phyloP scores from a whole-genome alignment of 1,140 invertebrate species.

The Drosophila ogumai region DNA sequence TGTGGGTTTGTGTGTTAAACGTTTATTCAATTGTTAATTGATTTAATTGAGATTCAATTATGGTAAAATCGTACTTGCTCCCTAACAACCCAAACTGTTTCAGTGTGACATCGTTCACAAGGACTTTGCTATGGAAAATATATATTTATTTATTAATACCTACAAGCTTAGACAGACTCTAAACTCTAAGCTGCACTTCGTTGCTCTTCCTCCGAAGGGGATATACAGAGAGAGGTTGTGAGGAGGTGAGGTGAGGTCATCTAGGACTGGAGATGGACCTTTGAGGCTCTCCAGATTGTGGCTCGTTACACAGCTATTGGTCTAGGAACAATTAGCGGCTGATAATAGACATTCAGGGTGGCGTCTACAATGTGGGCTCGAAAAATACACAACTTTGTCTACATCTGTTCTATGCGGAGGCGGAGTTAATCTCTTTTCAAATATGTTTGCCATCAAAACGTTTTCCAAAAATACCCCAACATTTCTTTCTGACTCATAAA shows the following conservation, averaged over 20 bases:
- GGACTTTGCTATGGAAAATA: slow-evolving; percentile 47
- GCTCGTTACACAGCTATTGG: slow-evolving; percentile 63
- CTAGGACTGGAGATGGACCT: slow-evolving; percentile 34
- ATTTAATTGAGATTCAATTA: slow-evolving; percentile 40
- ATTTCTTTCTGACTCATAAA: slow-evolving; percentile 47
- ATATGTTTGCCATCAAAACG: slow-evolving; percentile 62
- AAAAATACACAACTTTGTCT: slow-evolving; percentile 62
- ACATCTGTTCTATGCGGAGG: slow-evolving; percentile 41
- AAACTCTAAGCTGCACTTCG: slow-evolving; percentile 30
- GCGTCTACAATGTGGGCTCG: slow-evolving; percentile 51
- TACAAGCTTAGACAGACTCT: slow-evolving; percentile 8
- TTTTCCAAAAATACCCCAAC: slow-evolving; percentile 71
- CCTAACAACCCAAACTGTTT: slow-evolving; percentile 62
- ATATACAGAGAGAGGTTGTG: slow-evolving; percentile 2
- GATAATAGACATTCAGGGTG: slow-evolving; percentile 51
- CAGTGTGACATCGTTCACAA: slow-evolving; percentile 15
- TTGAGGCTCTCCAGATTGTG: slow-evolving; percentile 35
- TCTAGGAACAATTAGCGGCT: slow-evolving; percentile 70
- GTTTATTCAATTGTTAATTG: slow-evolving; percentile 43
- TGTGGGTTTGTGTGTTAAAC: slow-evolving; percentile 17
- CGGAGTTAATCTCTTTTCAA: slow-evolving; percentile 30
- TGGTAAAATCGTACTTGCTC: slow-evolving; percentile 49
- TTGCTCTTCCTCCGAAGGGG: slow-evolving; percentile 41
- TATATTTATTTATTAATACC: slow-evolving; percentile 24
- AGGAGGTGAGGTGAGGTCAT: slow-evolving; percentile 4